Percentiles rank a stretch among this genome's conserved stretches.
These are phyloP conservation scores for Tipula lateralis DNA, from an alignment of 2,888 invertebrate genomes.

Conservation along the genomic window DNA sequence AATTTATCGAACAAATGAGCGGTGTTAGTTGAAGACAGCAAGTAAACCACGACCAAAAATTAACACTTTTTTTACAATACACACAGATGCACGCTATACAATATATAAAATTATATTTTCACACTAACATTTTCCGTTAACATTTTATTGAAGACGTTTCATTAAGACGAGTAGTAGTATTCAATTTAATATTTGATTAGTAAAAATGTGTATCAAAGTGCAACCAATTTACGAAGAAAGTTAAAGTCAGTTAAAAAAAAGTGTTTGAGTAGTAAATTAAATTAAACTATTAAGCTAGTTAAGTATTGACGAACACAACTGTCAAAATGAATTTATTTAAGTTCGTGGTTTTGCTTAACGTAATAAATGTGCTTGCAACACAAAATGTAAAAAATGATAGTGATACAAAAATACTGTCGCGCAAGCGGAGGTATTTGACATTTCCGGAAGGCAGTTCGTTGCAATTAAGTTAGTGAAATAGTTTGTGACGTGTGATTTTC, in stretches of 20 bases:
- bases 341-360: background rate
- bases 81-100: background rate
- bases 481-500: background rate
- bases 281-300: background rate
- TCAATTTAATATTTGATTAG: background rate
- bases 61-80: background rate
- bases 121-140: background rate
- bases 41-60: background rate
- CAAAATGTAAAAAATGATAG: background rate
- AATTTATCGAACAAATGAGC: too few species aligned
- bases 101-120: background rate
- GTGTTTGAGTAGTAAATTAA: background rate
- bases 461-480: slow-evolving; percentile 45
- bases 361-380: background rate
- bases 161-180: background rate
- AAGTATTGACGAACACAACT: background rate
- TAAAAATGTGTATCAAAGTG: background rate
- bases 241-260: background rate
- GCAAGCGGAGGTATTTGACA: slow-evolving; percentile 51
- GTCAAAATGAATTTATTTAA: background rate
- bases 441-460: slow-evolving; percentile 53
- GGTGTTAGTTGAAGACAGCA: background rate
- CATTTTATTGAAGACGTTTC: background rate
- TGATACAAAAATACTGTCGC: slow-evolving; percentile 41
- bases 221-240: background rate